Evolutionary conservation across 2,797 vertebrate species (phyloP), one percentile per base, ranked within the genome.

Genomic region (Phoebastria nigripes): DNA sequence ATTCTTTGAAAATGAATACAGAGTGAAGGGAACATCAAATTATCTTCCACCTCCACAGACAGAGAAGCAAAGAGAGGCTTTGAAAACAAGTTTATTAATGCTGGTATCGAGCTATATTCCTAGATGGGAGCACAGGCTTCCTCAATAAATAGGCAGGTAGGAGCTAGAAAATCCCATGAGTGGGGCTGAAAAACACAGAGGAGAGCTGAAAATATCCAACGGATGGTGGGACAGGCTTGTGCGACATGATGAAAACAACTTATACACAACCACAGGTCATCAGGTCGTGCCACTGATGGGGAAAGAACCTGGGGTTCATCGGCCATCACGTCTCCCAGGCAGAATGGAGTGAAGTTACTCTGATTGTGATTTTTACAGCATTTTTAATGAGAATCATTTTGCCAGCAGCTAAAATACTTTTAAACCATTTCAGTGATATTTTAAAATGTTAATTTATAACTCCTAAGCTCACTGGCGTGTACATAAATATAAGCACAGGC

Each of bases 241-340:
- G 81, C 1, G 1, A 55, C 39, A 18, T 2, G 13, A 42, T 35
- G 29, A 70, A 71, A 85, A 41, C 28, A 54, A 39, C 31, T 8
- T 33, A 12, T 4, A 26, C 35, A 29, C 44, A 69, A 31, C 18
- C 46, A 33, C 19, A 26, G 59, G 15, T 17, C 63, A 49, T 44
- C 37, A 31, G 39, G 28, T 37, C 4, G 2, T 82, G 33, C 37
- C 25, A 41, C 52, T 59, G 71, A 12, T 15, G 35, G 44, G 55
- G 28, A 70, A 31, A 25, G 74, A 80, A 52, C 26, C 19, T 0
- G 0, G 14, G 26, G 19, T 9, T 46, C 70, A 22, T 16, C 3
- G 0, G 17, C 19, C n/a, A n/a, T 33, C 26, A 3, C 2, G 0
- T 29, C 44, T 69, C 17, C 31, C 44, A 59, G 67, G 28, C 33